Evolutionary conservation across 2,888 invertebrate genomes (phyloP).

Genomic region (Rhodophaea formosa): DNA sequence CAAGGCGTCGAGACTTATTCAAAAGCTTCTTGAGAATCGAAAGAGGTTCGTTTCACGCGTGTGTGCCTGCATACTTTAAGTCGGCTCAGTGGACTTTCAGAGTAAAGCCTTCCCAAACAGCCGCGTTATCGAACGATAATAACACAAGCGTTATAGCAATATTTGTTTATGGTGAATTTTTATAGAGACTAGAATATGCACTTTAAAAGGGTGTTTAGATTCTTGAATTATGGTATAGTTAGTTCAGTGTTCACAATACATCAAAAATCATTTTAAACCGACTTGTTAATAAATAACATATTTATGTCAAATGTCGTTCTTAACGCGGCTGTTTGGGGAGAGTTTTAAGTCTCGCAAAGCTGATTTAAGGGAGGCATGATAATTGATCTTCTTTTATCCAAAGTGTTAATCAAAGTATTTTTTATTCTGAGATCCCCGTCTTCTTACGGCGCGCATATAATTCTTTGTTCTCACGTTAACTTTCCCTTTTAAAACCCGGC

Average conservation of each 20-base stretch:
- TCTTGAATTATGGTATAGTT: too few species aligned
- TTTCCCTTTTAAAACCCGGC: conserved; percentile 49
- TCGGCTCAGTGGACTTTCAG: conserved; percentile 16
- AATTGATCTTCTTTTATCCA: conserved; percentile 44
- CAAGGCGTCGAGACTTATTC: conserved; percentile 34
- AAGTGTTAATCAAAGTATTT: conserved; percentile 63
- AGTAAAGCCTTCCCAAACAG: conserved; percentile 30
- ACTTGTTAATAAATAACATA: too few species aligned
- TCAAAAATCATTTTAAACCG: too few species aligned
- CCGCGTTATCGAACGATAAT: too few species aligned
- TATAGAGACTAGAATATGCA: too few species aligned
- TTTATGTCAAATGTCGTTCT: too few species aligned
- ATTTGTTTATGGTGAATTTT: too few species aligned
- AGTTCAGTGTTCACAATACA: too few species aligned
- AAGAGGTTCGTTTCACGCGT: conserved; percentile 53
- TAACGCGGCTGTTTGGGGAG: too few species aligned
- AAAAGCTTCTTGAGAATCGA: conserved; percentile 48
- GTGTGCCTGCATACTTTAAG: conserved; percentile 44
- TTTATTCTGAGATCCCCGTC: conserved; percentile 46
- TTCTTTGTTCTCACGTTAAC: conserved; percentile 56
- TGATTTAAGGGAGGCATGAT: conserved; percentile 47
- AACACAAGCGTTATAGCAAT: too few species aligned
- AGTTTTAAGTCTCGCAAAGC: conserved; percentile 43
- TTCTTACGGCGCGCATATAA: conserved; percentile 39
- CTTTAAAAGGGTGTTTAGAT: too few species aligned